phyloP scores from a whole-genome alignment of 2,888 invertebrate species.

The Nudaria mundana region DNA sequence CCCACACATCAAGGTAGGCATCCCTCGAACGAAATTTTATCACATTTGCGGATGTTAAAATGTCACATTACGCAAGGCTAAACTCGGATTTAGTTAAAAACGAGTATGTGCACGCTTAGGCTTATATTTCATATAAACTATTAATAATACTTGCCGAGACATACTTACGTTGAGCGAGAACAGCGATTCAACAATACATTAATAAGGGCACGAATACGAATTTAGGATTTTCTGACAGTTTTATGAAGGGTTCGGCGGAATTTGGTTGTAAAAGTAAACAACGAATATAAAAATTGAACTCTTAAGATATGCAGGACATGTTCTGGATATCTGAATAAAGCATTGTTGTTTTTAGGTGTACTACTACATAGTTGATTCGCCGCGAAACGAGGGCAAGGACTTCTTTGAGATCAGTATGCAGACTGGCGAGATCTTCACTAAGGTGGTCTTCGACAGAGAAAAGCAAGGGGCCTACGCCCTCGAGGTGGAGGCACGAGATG shows the following conservation, averaged over 20 bases:
- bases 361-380: conserved; percentile 95
- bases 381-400: conserved; percentile 95
- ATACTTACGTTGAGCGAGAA: conserved; percentile 13
- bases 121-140: not conserved
- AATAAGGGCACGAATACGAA: conserved; percentile 17
- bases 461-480: conserved; percentile 98
- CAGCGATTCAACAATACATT: conserved; percentile 21
- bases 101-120: not conserved
- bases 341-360: conserved; percentile 86
- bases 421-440: conserved; percentile 97
- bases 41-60: conserved; percentile 23
- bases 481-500: conserved; percentile 98
- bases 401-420: conserved; percentile 98
- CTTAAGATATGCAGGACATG: conserved; percentile 38
- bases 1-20: conserved; percentile 17
- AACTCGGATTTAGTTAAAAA: conserved; percentile 13
- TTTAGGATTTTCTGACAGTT: conserved; percentile 23
- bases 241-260: conserved; percentile 28
- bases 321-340: conserved; percentile 43
- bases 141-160: conserved; percentile 15
- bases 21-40: conserved; percentile 11
- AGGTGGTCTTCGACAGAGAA: conserved; percentile 97
- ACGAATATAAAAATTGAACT: conserved; percentile 36
- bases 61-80: conserved; percentile 14
- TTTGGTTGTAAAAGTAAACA: conserved; percentile 40